Base-by-base conservation (phyloP, 2,888 invertebrate species). In the Epirrhoe alternata region DNA sequence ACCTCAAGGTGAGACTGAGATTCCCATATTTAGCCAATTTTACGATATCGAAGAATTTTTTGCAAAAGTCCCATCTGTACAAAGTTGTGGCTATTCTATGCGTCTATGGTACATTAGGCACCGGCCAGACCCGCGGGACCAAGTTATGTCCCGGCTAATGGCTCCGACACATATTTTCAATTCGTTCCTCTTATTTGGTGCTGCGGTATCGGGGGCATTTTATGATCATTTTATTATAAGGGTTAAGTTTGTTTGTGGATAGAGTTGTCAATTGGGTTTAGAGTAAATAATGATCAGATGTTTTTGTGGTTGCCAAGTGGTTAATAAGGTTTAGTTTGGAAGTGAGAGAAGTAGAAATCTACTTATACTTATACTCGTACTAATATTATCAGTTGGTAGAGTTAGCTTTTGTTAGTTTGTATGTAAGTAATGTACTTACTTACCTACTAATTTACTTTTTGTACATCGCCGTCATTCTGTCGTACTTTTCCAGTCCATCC, bases 91-190 rank as follows among this genome's bases (percentile, higher is more conserved):
- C 38, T 31, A 38, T 53, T 12, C 31, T 64, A 61, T 30, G 58
- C n/a, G 31, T 83, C 84, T 83, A 64, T 84, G 81, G 45, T 57
- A 76, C 81, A 83, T 85, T 86, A 85, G 82, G 79, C 77, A 10
- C 69, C 49, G 68, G 67, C 68, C 73, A 72, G 73, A 79, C 86
- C 85, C 84, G 74, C 81, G 87, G 86, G 86, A 86, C 68, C 49
- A 42, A 53, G 68, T 64, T 68, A 68, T 55, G 64, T 57, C 60
- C 60, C 58, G 60, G 72, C 84, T 87, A 88, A 87, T 88, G 87
- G 86, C 74, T 65, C 77, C 81, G 74, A 87, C 88, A 87, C 86
- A 88, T 86, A 88, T 86, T 88, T 86, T 85, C 86, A 87, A 88
- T 87, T 86, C 86, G 81, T 84, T 81, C 79, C 76, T 77, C 74